Evolutionary conservation across 2,113 vertebrate genomes (phyloP).

Genomic region (Nibea albiflora): DNA sequence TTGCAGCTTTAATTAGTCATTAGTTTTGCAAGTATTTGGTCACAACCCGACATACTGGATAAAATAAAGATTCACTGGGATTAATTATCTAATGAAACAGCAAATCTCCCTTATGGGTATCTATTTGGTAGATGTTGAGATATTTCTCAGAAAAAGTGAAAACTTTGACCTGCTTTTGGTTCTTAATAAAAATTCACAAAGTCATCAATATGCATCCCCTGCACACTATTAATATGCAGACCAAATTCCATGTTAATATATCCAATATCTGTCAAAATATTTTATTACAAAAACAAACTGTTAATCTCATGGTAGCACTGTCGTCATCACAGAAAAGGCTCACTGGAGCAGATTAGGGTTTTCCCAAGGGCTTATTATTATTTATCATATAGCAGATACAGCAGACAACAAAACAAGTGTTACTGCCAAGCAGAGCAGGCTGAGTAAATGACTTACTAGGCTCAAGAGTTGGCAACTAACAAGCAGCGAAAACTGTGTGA

Average conservation of each 20-base stretch:
- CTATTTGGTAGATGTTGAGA: background rate
- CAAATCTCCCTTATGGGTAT: too few species aligned
- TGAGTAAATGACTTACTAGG: slow-evolving; percentile 9
- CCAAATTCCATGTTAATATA: background rate
- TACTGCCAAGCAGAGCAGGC: slow-evolving; percentile 11
- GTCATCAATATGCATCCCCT: background rate
- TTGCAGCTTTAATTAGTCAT: too few species aligned
- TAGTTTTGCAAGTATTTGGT: too few species aligned
- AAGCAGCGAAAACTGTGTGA: slow-evolving; percentile 23
- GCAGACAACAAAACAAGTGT: slow-evolving; percentile 26
- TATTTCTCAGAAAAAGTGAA: background rate
- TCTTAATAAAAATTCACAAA: background rate
- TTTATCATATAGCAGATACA: slow-evolving; percentile 15
- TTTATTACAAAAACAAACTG: background rate
- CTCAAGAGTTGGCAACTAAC: slow-evolving; percentile 33
- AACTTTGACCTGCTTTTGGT: background rate
- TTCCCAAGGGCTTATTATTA: slow-evolving; percentile 20
- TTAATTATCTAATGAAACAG: too few species aligned
- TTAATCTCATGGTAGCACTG: background rate
- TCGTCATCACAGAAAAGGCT: background rate
- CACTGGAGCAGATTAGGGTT: slow-evolving; percentile 14
- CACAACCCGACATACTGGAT: too few species aligned
- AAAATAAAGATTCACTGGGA: too few species aligned
- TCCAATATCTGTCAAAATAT: background rate
- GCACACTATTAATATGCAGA: background rate